Evolutionary conservation across 2,888 invertebrate genomes (phyloP), one percentile per base, ranked within the genome.

Genomic region (Apamea crenata): DNA sequence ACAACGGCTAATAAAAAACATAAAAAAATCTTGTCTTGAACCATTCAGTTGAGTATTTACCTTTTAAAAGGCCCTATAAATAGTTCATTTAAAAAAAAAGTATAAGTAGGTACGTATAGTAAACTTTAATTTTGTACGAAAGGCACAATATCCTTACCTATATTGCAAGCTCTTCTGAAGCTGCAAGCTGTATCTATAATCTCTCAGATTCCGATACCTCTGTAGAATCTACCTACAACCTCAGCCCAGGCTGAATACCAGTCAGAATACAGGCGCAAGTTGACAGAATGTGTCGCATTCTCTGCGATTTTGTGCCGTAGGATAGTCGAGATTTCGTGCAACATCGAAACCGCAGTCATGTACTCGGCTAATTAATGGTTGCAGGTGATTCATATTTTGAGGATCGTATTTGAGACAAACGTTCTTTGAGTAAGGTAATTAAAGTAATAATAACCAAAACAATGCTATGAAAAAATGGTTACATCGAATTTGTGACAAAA

Each of bases 281-380:
- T 80, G 84, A 84, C 90, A 84, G 79, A 80, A 80, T 78, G 18
- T 82, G 80, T 70, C 7, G 56, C 65, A 83, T 90, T 82, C 84
- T 47, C 77, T 81, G 89, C 68, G 87, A 89, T 83, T 83, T 88
- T 73, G 78, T 53, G 16, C 61, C 59, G 68, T 56, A 29, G 66
- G 73, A 85, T 87, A 67, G 79, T 74, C 85, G 78, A 73, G 72
- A 89, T 89, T 84, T 78, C 80, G 59, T 73, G 71, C 44, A 65
- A 66, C 44, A 56, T 78, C 40, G 32, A 32, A 77, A 87, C 89
- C 90, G 8, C 87, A 90, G 47, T 79, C 61, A 68, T 56, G 44
- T 72, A 32, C 8, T 32, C 1, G 67, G 10, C 66, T 82, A 40
- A 81, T 73, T 82, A 29, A 81, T 74, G 2, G 21, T 36, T 47